Evolutionary conservation across 2,888 invertebrate genomes (phyloP).

Genomic region (Metellina segmentata): DNA sequence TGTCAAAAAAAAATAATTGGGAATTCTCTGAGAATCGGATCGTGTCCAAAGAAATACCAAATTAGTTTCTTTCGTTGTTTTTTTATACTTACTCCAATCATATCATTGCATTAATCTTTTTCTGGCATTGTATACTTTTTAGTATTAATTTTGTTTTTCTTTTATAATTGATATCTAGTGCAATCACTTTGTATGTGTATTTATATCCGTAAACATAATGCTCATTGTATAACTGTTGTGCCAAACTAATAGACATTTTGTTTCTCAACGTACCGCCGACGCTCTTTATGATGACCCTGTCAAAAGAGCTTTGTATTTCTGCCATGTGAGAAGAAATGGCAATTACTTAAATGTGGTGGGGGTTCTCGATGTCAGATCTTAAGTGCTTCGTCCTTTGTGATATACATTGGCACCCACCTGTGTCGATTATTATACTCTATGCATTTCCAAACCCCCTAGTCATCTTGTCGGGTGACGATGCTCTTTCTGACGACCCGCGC

Average conservation of each 20-base stretch:
- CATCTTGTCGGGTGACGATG: constrained; percentile 1
- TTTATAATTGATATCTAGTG: constrained; percentile 71
- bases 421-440: constrained; percentile 42
- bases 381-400: constrained; percentile 56
- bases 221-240: constrained; percentile 72
- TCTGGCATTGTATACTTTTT: constrained; percentile 74
- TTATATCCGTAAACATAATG: constrained; percentile 65
- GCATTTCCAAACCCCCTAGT: constrained; percentile 67
- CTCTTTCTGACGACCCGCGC: not conserved
- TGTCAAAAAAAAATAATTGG: constrained; percentile 27
- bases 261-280: constrained; percentile 46
- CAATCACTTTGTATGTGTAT: constrained; percentile 75
- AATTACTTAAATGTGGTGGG: not conserved
- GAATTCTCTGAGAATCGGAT: constrained; percentile 20
- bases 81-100: constrained; percentile 70
- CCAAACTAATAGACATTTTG: constrained; percentile 57
- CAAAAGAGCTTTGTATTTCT: not conserved
- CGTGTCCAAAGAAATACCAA: constrained; percentile 74
- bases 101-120: constrained; percentile 67
- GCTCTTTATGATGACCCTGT: constrained; percentile 55
- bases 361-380: constrained; percentile 26
- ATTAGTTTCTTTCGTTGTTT: constrained; percentile 64
- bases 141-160: constrained; percentile 74
- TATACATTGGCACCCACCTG: constrained; percentile 9
- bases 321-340: not conserved